These are phyloP conservation scores for Nomada ruficornis DNA, from an alignment of 2,888 invertebrate species.

Conservation along the genomic window DNA sequence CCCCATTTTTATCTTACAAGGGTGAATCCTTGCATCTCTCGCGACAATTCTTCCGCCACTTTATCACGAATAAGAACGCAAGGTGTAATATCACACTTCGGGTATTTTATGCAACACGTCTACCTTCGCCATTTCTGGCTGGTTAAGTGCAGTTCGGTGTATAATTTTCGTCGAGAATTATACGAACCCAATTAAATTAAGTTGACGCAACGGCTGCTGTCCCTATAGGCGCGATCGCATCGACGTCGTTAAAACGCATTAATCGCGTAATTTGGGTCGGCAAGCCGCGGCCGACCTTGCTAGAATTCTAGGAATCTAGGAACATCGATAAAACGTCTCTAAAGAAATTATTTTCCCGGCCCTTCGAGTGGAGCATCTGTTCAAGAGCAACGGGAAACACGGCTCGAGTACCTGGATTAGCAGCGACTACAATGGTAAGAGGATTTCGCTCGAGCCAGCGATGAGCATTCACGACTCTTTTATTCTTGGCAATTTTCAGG, in stretches of 20 bases:
- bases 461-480: conserved; percentile 11
- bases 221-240: conserved; percentile 11
- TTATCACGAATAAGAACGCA: too few species aligned
- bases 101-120: too few species aligned
- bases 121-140: background rate
- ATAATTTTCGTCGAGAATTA: conserved; percentile 46
- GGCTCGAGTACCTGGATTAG: background rate
- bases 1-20: too few species aligned
- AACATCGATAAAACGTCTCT: conserved; percentile 41
- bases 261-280: conserved; percentile 52
- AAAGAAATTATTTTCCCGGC: conserved; percentile 8
- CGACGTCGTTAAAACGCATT: conserved; percentile 37
- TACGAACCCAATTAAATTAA: conserved; percentile 31
- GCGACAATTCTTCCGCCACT: too few species aligned
- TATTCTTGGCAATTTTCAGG: background rate
- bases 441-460: conserved; percentile 3
- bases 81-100: too few species aligned
- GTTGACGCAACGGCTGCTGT: background rate
- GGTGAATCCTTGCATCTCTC: too few species aligned
- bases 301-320: conserved; percentile 9
- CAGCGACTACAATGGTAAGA: conserved; percentile 3
- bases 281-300: conserved; percentile 34
- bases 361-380: background rate
- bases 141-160: background rate
- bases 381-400: background rate